A percentile compares a stretch with the other conserved stretches of the same genome.
Evolutionary conservation across 1,140 invertebrate genomes (phyloP).

Genomic region (Odontomachus brunneus): DNA sequence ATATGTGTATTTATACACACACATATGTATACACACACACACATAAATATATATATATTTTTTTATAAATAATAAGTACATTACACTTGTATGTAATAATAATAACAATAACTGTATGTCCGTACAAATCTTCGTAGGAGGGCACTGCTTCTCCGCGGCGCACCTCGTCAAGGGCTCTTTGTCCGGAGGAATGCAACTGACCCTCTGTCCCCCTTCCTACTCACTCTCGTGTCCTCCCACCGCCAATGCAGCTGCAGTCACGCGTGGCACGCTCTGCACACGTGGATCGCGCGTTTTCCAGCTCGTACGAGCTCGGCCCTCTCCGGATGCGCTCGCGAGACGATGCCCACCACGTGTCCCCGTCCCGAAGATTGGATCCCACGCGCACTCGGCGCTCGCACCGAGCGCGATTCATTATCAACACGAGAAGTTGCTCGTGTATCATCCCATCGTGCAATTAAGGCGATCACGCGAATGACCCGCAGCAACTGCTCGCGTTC

Average conservation of each 20-base stretch:
- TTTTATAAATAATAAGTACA: no score
- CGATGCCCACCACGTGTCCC: slow-evolving; percentile 81
- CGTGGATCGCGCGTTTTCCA: slow-evolving; percentile 78
- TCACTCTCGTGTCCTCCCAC: slow-evolving; percentile 61
- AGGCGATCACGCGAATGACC: slow-evolving; percentile 64
- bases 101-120: background rate
- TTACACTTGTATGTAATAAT: no score
- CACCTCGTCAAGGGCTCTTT: background rate
- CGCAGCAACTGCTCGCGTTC: slow-evolving; percentile 56
- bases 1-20: no score
- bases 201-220: slow-evolving; percentile 46
- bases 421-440: slow-evolving; percentile 27
- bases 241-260: slow-evolving; percentile 72
- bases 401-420: slow-evolving; percentile 57
- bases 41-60: no score
- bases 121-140: background rate
- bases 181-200: slow-evolving; percentile 29
- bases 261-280: slow-evolving; percentile 84
- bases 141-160: slow-evolving; percentile 6
- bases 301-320: slow-evolving; percentile 74
- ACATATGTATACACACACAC: no score
- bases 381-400: slow-evolving; percentile 52
- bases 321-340: slow-evolving; percentile 76
- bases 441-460: slow-evolving; percentile 64
- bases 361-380: slow-evolving; percentile 71